Base-by-base conservation (phyloP, 2,888 invertebrate species). In the Napeogenes inachia region DNA sequence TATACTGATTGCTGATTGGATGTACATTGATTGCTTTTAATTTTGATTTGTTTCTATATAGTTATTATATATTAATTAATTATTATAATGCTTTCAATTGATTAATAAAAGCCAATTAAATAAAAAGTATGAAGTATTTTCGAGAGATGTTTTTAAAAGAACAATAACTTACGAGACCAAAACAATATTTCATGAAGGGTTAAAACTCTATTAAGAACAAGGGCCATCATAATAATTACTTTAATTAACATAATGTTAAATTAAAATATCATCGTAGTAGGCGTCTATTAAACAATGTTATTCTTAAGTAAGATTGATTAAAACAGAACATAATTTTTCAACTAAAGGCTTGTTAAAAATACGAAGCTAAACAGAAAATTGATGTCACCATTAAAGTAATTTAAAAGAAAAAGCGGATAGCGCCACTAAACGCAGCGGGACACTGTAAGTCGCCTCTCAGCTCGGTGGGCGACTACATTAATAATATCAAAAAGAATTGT, bases 381-480 rank as follows among this genome's bases (percentile, higher is more conserved):
- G 65, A 65, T 65, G 63, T 57, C 68, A 62, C 62, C 66, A 64
- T 63, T 64, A 63, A 56, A 57, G 60, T 62, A 64, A 65, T 67
- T 65, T 57, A 65, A 60, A 66, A 63, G 46, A 65, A 47, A 59
- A 61, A 59, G 59, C 60, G 56, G 56, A 65, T 61, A 60, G 61
- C 56, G 59, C 64, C 59, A 45, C 59, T 50, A 64, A 60, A 57
- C 66, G 56, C 68, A 60, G 62, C 65, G 63, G 69, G 70, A 57
- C 62, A 32, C 53, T 63, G 60, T 57, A 60, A 64, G 68, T 70
- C 65, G 62, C 67, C 63, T 58, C 60, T 70, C 69, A 61, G 63
- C 78, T 54, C 79, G 67, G 75, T 75, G 77, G 83, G 81, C 75
- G 81, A 77, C 73, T 76, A 80, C 80, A 79, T 79, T 79, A 78